Base-by-base conservation (phyloP, 2,113 vertebrate species). In the Crypturellus undulatus region DNA sequence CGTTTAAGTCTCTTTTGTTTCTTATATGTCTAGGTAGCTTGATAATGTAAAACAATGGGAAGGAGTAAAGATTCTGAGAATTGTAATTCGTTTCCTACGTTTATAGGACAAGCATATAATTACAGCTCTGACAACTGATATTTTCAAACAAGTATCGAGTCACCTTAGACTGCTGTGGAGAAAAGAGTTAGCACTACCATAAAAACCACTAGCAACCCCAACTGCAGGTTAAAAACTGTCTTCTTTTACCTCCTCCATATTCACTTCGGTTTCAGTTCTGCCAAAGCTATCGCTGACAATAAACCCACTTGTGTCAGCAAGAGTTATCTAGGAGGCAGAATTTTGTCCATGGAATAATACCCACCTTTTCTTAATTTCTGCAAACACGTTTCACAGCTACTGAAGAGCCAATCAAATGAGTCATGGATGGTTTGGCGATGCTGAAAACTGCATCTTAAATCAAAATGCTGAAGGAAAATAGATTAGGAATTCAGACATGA, bases 211-310 rank as follows among this genome's bases (percentile, higher is more conserved):
- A 54, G 26, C 65, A 89, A 80, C 32, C 60, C 80, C 36, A 81
- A 84, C 34, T 40, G 70, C 0, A 24, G 32, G 71, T 32, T 90
- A 26, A 82, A 40, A 82, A 30, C 15, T 3, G 4, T 64, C 68
- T 78, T 30, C 51, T 73, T 80, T 64, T 72, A 45, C 75, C 88
- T 87, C 84, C 69, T 82, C 73, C 51, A 1, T 15, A 89, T 28
- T 70, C 64, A 84, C 79, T 95, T 79, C 77, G 81, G 72, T 92
- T 94, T 95, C 80, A 65, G 73, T 82, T 93, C 62, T 81, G 77
- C 47, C 45, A 63, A 86, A 82, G 80, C 24, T n/a, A 69, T 1
- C 12, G 70, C 1, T 25, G 60, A 67, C 56, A 78, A 75, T 26
- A 79, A 89, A 54, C 17, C 34, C 47, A 26, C 52, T 56, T 30